phyloP scores from a whole-genome alignment of 2,797 vertebrate species.

The Eulemur albifrons region DNA sequence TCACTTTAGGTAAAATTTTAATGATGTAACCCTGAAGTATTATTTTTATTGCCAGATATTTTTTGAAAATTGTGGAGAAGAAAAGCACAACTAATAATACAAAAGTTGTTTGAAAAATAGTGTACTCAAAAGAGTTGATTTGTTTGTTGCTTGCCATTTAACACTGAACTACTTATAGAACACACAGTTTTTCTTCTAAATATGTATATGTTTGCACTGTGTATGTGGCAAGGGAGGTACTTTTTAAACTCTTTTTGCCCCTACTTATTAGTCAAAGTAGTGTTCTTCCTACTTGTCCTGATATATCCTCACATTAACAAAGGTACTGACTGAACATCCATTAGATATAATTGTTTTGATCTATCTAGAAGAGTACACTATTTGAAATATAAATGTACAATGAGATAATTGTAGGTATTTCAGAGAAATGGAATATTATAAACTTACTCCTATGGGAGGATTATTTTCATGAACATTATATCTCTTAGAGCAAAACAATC shows the following conservation, averaged over 20 bases:
- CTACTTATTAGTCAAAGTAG: neutral
- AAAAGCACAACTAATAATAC: neutral
- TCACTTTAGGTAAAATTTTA: neutral
- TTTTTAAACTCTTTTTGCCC: neutral
- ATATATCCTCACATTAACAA: neutral
- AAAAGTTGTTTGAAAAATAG: neutral
- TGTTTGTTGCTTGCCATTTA: neutral
- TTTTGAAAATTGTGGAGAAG: neutral
- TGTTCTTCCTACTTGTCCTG: neutral
- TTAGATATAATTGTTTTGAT: neutral
- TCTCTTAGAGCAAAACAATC: neutral
- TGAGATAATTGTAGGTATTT: neutral
- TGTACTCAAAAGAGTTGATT: neutral
- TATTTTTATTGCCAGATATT: neutral
- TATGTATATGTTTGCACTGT: neutral
- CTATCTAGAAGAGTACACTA: neutral
- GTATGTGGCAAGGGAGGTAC: neutral
- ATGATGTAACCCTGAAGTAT: neutral
- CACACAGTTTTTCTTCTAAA: neutral
- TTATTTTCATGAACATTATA: neutral
- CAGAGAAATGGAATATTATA: neutral
- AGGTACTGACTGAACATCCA: neutral
- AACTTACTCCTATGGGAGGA: neutral
- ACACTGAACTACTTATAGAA: neutral
- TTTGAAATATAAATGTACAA: constrained; percentile 13